Conservation (phyloP, 2,888 invertebrate species). For the Gisinianus flammeolus region DNA sequence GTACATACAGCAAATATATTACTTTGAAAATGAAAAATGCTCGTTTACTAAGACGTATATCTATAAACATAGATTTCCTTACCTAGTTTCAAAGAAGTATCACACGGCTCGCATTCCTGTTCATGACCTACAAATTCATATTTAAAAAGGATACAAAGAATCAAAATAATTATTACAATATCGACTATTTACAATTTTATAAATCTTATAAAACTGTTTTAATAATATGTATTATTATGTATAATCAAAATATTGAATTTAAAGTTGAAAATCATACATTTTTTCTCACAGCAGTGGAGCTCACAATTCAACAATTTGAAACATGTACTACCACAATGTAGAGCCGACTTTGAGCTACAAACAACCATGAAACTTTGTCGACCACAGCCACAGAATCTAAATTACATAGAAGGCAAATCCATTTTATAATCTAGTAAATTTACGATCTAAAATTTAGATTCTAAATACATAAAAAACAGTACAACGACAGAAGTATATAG, state of each 20-base stretch:
- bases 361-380: constrained; percentile 8
- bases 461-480: neutral
- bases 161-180: neutral
- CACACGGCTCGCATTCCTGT: constrained; percentile 77
- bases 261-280: constrained; percentile 25
- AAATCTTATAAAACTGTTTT: neutral
- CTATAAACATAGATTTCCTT: constrained; percentile 47
- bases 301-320: constrained; percentile 77
- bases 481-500: neutral
- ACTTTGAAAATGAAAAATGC: too few relatives aligned
- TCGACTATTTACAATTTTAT: too few relatives aligned
- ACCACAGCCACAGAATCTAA: constrained; percentile 3
- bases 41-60: neutral
- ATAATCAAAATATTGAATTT: neutral
- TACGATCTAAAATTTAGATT: too few relatives aligned
- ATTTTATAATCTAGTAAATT: constrained; percentile 2
- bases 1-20: too few relatives aligned
- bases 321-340: constrained; percentile 78
- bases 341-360: constrained; percentile 74
- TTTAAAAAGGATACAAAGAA: neutral
- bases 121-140: constrained; percentile 66
- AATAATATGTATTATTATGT: neutral
- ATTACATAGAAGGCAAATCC: neutral
- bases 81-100: constrained; percentile 66
- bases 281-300: constrained; percentile 71